Evolutionary conservation across 2,888 invertebrate species (phyloP).

Genomic region (Harpalus rufipes): DNA sequence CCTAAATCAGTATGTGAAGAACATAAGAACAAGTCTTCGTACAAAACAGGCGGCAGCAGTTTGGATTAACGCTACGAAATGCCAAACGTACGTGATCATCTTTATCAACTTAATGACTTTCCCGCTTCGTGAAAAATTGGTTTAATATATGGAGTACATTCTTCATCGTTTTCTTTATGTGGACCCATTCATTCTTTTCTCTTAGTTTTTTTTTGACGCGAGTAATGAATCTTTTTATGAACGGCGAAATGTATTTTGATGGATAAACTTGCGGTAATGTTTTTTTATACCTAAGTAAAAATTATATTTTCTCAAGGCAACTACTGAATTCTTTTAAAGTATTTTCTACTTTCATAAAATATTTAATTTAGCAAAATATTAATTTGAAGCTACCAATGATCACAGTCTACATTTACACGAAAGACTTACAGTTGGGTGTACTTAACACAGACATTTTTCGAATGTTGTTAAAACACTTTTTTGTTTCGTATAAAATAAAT

Average conservation of each 20-base stretch:
- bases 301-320: background rate
- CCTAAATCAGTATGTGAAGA: background rate
- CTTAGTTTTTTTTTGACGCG: slow-evolving; percentile 25
- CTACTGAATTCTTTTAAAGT: background rate
- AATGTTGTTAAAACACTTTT: too few relatives aligned
- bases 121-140: slow-evolving; percentile 55
- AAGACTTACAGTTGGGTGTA: too few relatives aligned
- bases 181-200: slow-evolving; percentile 36
- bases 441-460: too few relatives aligned
- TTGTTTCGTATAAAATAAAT: too few relatives aligned
- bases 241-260: slow-evolving; percentile 9
- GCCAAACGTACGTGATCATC: slow-evolving; percentile 44
- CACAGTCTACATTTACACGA: too few relatives aligned
- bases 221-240: slow-evolving; percentile 50
- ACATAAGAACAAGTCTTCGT: background rate
- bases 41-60: background rate
- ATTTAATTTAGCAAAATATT: background rate
- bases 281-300: background rate
- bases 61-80: background rate
- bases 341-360: background rate
- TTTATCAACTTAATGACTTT: slow-evolving; percentile 61
- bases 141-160: slow-evolving; percentile 57
- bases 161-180: slow-evolving; percentile 57
- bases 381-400: too few relatives aligned
- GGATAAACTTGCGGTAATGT: background rate